A percentile compares a stretch with the other conserved stretches of the same genome.
Evolutionary conservation across 92 coral and sea anemone species (phyloP).

Genomic region (Palythoa grandis): DNA sequence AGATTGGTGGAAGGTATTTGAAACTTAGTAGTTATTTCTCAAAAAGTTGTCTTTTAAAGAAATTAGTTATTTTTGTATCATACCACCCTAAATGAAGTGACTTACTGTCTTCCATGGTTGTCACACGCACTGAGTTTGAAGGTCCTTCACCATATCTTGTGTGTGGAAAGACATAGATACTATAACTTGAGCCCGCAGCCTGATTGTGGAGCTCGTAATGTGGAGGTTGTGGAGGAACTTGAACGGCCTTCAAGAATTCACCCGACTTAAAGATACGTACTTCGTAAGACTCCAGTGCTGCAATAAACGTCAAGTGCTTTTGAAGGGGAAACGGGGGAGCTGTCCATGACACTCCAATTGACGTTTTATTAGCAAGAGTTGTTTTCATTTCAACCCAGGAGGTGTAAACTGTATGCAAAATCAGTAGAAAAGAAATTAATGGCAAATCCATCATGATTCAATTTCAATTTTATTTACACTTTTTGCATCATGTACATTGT

Average conservation of each 20-base stretch:
- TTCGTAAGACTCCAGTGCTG: neutral
- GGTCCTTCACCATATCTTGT: slow-evolving; percentile 1
- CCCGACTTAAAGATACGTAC: neutral
- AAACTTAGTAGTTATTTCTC: too few species aligned
- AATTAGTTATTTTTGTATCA: too few species aligned
- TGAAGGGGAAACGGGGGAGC: neutral
- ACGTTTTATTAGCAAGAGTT: too few species aligned
- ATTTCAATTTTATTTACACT: too few species aligned
- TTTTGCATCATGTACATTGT: too few species aligned
- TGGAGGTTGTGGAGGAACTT: neutral
- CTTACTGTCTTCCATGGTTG: neutral
- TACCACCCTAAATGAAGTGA: too few species aligned
- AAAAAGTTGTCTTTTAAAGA: too few species aligned
- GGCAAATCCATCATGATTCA: too few species aligned
- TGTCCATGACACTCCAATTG: neutral
- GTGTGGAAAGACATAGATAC: neutral
- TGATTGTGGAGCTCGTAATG: neutral
- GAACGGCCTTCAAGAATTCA: neutral
- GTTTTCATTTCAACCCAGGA: too few species aligned
- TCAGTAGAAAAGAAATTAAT: too few species aligned
- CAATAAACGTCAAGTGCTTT: neutral
- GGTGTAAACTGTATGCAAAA: too few species aligned
- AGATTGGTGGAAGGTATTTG: too few species aligned
- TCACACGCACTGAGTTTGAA: neutral
- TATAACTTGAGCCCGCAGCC: neutral